Evolutionary conservation across 1,140 invertebrate genomes (phyloP).

Genomic region (Lerema accius): DNA sequence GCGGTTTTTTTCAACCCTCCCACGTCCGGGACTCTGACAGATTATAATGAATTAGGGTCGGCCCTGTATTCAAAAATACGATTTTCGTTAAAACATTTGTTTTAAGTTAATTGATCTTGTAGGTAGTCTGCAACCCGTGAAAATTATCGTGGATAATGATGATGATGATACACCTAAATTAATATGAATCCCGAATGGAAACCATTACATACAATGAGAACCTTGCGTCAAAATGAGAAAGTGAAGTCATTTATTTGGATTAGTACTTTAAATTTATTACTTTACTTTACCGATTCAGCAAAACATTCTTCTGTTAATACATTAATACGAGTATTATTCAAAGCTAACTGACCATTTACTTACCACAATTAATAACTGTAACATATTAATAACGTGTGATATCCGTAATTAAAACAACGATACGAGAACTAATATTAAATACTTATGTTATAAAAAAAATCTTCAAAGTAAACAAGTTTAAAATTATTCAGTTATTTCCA

Average conservation of each 20-base stretch:
- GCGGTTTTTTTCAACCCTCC: constrained; percentile 44
- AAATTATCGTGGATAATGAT: not conserved
- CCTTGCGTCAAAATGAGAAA: not conserved
- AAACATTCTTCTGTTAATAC: too few relatives aligned
- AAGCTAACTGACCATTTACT: too few relatives aligned
- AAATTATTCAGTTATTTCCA: too few relatives aligned
- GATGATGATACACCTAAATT: not conserved
- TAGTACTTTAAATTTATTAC: too few relatives aligned
- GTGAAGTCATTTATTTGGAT: not conserved
- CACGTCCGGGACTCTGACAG: constrained; percentile 31
- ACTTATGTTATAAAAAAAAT: too few relatives aligned
- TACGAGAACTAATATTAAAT: too few relatives aligned
- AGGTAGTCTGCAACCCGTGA: not conserved
- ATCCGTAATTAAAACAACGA: too few relatives aligned
- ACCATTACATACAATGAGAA: not conserved
- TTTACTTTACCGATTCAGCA: too few relatives aligned
- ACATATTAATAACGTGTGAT: too few relatives aligned
- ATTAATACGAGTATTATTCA: too few relatives aligned
- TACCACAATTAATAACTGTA: too few relatives aligned
- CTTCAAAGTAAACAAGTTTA: too few relatives aligned
- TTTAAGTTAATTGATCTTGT: constrained; percentile 1
- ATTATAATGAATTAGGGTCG: constrained; percentile 31
- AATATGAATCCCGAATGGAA: not conserved
- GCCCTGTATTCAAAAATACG: constrained; percentile 17
- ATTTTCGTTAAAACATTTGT: constrained; percentile 21